Base-by-base conservation (phyloP, 2,113 vertebrate species). In the Gavia stellata region DNA sequence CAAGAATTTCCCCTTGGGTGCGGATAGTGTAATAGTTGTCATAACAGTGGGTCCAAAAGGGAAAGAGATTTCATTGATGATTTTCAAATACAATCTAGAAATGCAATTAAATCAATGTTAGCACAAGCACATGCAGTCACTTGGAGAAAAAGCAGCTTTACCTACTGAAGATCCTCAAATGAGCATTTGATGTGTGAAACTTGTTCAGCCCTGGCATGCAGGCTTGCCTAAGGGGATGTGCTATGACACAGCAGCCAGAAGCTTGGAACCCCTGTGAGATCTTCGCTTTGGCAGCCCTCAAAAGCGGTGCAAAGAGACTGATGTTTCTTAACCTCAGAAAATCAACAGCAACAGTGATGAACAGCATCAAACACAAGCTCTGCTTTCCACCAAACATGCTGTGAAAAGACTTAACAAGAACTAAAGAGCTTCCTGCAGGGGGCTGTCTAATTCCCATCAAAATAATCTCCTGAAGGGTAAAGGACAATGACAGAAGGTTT, bases 381-480 rank as follows among this genome's bases (percentile, higher is more conserved):
- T 95, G 83, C 79, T 95, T 96, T 97, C 86, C 91, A 92, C 86
- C 94, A 96, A 96, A 88, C 90, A 61, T 77, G 81, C 96, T 96
- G 94, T 93, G 96, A 95, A 93, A 97, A 90, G 95, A 87, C 94
- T 96, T 97, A 96, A 90, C 96, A 94, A 81, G 96, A 97, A 91
- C 96, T 97, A 96, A 98, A 96, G 95, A 96, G 78, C 66, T 95
- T 97, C 91, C 97, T 97, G 97, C 97, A 98, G 98, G 97, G 97
- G 95, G 97, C 95, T 96, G 97, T 98, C 97, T 97, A 97, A 98
- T 98, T 97, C 97, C 93, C 97, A 97, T 97, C 96, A 97, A 97
- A 98, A 96, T 97, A 85, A 96, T 96, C 77, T 98, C 81, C 61
- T 96, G 90, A 92, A 89, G 81, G 81, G 85, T 86, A 95, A 81